A percentile compares a stretch with the other conserved stretches of the same genome.
Evolutionary conservation across 2,797 vertebrate genomes (phyloP).

Genomic region (Tiaroga cobitis): DNA sequence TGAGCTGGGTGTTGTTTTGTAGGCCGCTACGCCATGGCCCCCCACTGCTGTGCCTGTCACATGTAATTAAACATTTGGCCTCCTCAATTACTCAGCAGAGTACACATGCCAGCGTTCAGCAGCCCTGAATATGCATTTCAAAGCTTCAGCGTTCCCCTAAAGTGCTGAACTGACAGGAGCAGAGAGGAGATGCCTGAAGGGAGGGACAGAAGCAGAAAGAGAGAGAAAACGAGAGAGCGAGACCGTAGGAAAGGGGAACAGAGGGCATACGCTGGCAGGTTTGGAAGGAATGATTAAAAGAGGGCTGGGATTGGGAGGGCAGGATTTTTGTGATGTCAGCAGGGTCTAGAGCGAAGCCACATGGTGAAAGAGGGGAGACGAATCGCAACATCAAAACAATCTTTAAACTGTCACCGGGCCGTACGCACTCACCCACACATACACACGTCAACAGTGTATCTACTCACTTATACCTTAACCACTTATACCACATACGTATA

Average conservation of each 20-base stretch:
- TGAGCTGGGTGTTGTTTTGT: conserved; percentile 69
- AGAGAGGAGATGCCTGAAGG: conserved; percentile 84
- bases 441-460: conserved; percentile 55
- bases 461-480: conserved; percentile 38
- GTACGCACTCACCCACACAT: background rate
- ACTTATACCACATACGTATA: conserved; percentile 56
- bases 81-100: conserved; percentile 94
- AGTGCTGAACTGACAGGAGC: conserved; percentile 93
- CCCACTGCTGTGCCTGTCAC: conserved; percentile 95
- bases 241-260: conserved; percentile 76
- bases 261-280: conserved; percentile 85
- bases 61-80: conserved; percentile 99
- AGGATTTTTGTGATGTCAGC: conserved; percentile 72
- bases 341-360: conserved; percentile 62
- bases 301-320: conserved; percentile 76
- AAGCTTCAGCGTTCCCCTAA: conserved; percentile 88
- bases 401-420: conserved; percentile 61
- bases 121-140: conserved; percentile 94
- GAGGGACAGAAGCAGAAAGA: conserved; percentile 82
- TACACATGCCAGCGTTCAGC: conserved; percentile 92
- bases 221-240: conserved; percentile 16
- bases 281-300: conserved; percentile 92
- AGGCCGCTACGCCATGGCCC: conserved; percentile 78
- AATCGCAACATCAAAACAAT: conserved; percentile 68
- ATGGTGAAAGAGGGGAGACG: conserved; percentile 53